Evolutionary conservation across 2,888 invertebrate genomes (phyloP).

Genomic region (Anoncus sp.): DNA sequence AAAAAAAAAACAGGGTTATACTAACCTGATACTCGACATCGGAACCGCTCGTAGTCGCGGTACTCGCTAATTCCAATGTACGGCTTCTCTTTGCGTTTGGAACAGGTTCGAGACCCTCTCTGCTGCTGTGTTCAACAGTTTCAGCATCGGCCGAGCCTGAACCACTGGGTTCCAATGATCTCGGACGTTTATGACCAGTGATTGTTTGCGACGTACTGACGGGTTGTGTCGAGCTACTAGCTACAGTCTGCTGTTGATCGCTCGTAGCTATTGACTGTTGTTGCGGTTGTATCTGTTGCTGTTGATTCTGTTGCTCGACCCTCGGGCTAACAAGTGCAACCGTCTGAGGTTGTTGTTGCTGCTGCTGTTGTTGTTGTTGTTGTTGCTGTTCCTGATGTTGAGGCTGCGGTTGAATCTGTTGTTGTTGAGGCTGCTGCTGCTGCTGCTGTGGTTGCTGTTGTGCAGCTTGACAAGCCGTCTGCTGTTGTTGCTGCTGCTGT

Average conservation of each 20-base stretch:
- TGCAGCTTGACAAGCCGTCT: conserved; percentile 71
- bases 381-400: conserved; percentile 71
- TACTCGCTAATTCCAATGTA: conserved; percentile 75
- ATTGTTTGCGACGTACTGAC: conserved; percentile 88
- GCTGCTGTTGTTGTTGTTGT: conserved; percentile 71
- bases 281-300: conserved; percentile 64
- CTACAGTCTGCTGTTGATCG: conserved; percentile 81
- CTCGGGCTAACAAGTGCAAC: conserved; percentile 80
- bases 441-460: conserved; percentile 66
- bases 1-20: not conserved
- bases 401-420: conserved; percentile 67
- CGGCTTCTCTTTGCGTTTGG: conserved; percentile 78
- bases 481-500: conserved; percentile 68
- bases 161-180: conserved; percentile 81
- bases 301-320: conserved; percentile 67
- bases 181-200: conserved; percentile 85
- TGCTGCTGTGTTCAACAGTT: conserved; percentile 75
- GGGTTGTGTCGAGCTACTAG: conserved; percentile 87
- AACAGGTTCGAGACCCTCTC: conserved; percentile 78
- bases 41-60: conserved; percentile 78
- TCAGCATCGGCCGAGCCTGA: conserved; percentile 77
- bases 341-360: conserved; percentile 78
- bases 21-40: conserved; percentile 81
- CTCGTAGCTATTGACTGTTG: conserved; percentile 75
- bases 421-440: conserved; percentile 64